Conservation (phyloP, 2,888 invertebrate species). For the Parasteatoda lunata region DNA sequence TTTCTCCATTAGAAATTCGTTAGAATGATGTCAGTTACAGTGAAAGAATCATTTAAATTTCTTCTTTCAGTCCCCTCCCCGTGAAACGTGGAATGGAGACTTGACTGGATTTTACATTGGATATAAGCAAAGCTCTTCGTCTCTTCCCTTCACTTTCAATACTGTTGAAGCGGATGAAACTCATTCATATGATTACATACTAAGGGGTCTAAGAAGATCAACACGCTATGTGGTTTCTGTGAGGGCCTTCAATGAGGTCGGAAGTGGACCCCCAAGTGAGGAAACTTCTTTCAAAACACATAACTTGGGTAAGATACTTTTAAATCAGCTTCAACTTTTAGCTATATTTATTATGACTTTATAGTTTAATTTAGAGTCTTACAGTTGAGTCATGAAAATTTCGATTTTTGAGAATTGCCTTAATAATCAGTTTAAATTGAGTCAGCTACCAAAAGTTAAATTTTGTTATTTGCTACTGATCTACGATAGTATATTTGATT, state of each 20-base stretch:
- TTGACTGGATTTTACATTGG: slow-evolving; percentile 61
- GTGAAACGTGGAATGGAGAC: slow-evolving; percentile 72
- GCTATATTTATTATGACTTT: no score
- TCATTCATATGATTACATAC: slow-evolving; percentile 52
- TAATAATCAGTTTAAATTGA: no score
- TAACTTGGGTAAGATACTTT: slow-evolving; percentile 74
- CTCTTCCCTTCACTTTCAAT: slow-evolving; percentile 56
- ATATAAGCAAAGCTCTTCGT: slow-evolving; percentile 43
- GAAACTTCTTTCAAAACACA: slow-evolving; percentile 74
- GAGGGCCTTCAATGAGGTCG: slow-evolving; percentile 74
- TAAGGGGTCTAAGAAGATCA: slow-evolving; percentile 74
- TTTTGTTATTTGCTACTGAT: no score
- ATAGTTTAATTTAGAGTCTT: no score
- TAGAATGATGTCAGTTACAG: background rate
- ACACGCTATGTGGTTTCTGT: slow-evolving; percentile 74
- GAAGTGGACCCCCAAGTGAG: slow-evolving; percentile 73
- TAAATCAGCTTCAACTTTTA: no score
- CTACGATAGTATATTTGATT: no score
- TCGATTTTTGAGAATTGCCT: no score
- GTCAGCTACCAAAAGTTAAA: no score
- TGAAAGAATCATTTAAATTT: background rate
- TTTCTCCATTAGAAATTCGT: no score
- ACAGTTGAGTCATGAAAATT: no score
- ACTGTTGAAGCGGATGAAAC: slow-evolving; percentile 71
- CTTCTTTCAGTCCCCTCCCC: slow-evolving; percentile 72